Conservation (phyloP, 2,113 vertebrate genomes). For the Hydropotes inermis region DNA sequence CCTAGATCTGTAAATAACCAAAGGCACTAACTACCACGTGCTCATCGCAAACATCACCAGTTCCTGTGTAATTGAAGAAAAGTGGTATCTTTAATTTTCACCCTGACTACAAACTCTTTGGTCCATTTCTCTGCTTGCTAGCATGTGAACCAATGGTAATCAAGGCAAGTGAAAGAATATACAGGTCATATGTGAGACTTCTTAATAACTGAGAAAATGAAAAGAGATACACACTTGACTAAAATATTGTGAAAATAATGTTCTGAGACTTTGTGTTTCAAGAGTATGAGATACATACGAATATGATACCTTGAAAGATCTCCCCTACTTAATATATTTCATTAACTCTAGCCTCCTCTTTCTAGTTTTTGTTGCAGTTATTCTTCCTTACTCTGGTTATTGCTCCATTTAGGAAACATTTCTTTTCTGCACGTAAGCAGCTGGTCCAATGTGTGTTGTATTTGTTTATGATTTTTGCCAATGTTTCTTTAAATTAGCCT, state of each 20-base stretch:
- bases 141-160: background rate
- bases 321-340: background rate
- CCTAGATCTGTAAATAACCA: background rate
- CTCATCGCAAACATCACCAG: background rate
- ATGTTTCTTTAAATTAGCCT: background rate
- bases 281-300: background rate
- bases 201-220: background rate
- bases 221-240: background rate
- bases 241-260: background rate
- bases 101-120: background rate
- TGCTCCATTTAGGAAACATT: background rate
- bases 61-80: background rate
- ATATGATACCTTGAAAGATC: background rate
- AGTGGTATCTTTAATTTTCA: background rate
- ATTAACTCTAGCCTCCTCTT: background rate
- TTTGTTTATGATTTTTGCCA: background rate
- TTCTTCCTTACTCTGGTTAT: background rate
- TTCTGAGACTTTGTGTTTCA: background rate
- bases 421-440: background rate
- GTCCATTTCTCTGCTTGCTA: background rate
- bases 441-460: background rate
- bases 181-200: background rate
- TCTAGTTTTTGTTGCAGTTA: background rate
- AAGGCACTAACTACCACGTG: fast-evolving
- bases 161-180: background rate